Base-by-base conservation (phyloP, 2,113 vertebrate species). In the Alexandromys fortis region DNA sequence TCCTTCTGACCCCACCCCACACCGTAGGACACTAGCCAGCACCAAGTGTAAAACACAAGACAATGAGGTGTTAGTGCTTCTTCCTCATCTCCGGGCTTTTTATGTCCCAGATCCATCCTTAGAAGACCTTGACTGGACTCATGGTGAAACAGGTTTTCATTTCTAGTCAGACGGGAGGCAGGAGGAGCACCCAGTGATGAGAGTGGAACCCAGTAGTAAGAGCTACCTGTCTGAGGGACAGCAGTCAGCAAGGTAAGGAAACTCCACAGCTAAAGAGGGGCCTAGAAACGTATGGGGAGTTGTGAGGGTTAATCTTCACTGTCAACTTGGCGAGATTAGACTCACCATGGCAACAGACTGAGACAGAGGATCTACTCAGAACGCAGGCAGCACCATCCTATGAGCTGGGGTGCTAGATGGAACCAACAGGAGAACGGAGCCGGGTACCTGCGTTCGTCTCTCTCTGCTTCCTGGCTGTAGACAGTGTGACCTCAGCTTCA, bases 1-100 rank as follows among this genome's bases (percentile, higher is more conserved):
- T 75, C 45, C 0, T 0, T 47, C 61, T 49, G 77, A 17, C 11
- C 65, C 12, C 26, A 3, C 30, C 13, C 26, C n/a, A 13, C 21
- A 19, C 3, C 16, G 17, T 0, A 0, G 30, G 2, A 24, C 61
- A 30, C 14, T 14, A 22, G 28, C 28, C 65, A 82, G 83, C 88
- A 68, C 38, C 88, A 35, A 49, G 47, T 55, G 4, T 22, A 33
- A 55, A 55, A 55, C 52, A 55, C 52, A 55, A 55, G 14, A 0
- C 3, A 0, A 30, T 4, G 47, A 38, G 9, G 11, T 65, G 72
- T 73, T 45, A 24, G 26, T 28, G 65, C 61, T 58, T 4, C 6
- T 17, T 61, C 3, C 6, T 65, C n/a, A 1, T 58, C 87, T 73
- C 16, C 3, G 17, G 72, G 5, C 24, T 38, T 70, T 63, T 61